Evolutionary conservation across 2,113 vertebrate genomes (phyloP).

Genomic region (Pitta sordida): DNA sequence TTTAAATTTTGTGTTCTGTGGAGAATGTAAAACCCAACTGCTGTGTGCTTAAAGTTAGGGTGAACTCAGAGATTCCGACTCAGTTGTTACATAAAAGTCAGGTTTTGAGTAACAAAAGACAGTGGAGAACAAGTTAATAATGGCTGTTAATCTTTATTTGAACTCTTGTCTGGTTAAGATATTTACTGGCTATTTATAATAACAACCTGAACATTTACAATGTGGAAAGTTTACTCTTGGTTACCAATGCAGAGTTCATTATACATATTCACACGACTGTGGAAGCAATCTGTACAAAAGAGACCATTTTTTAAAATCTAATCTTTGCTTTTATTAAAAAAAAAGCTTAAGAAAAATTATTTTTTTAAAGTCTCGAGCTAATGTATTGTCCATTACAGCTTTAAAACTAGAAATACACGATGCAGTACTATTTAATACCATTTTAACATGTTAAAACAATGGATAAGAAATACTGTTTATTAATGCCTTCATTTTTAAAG

Average conservation of each 20-base stretch:
- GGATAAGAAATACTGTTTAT: conserved; percentile 46
- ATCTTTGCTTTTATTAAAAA: conserved; percentile 12
- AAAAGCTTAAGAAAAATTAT: conserved; percentile 16
- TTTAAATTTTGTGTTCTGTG: not conserved
- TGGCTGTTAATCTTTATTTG: conserved; percentile 39
- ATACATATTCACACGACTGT: conserved; percentile 54
- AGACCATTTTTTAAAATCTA: not conserved
- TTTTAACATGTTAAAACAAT: conserved; percentile 46
- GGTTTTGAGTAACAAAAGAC: not conserved
- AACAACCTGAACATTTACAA: conserved; percentile 50
- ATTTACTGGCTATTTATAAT: conserved; percentile 52
- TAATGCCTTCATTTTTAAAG: conserved; percentile 63
- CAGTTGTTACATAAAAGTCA: not conserved
- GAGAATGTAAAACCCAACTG: not conserved
- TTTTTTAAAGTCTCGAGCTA: conserved; percentile 20
- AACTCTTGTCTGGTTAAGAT: conserved; percentile 45
- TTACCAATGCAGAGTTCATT: conserved; percentile 51
- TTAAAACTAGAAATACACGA: conserved; percentile 60
- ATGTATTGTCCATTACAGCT: conserved; percentile 12
- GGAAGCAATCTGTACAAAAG: conserved; percentile 49
- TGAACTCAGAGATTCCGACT: not conserved
- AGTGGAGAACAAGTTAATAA: not conserved
- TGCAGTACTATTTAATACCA: conserved; percentile 46
- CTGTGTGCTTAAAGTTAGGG: not conserved
- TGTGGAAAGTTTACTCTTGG: conserved; percentile 28